A percentile compares a stretch with the other conserved stretches of the same genome.
Evolutionary conservation across 1,140 invertebrate species (phyloP).

Genomic region (Drosophila sechellia): DNA sequence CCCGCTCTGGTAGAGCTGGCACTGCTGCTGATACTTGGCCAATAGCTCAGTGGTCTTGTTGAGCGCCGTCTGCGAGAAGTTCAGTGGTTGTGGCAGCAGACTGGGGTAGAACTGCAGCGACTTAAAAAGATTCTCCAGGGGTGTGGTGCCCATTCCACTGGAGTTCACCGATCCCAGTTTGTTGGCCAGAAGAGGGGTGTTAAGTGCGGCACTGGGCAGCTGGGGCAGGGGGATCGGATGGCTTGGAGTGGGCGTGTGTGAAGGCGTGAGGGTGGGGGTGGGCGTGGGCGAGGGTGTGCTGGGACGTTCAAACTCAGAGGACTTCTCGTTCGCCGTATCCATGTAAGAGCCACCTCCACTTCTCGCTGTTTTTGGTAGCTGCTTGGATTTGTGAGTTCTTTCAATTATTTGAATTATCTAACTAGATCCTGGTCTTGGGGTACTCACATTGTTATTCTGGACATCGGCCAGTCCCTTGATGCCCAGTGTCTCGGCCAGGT

Average conservation of each 20-base stretch:
- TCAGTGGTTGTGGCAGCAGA: slow-evolving; percentile 77
- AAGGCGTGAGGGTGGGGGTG: slow-evolving; percentile 39
- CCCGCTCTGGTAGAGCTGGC: slow-evolving; percentile 73
- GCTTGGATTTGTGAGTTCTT: neutral
- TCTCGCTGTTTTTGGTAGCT: slow-evolving; percentile 66
- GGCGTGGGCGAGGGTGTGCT: slow-evolving; percentile 57
- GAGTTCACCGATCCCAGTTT: slow-evolving; percentile 57
- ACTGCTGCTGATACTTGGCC: slow-evolving; percentile 83
- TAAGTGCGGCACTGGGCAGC: slow-evolving; percentile 48
- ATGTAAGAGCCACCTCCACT: slow-evolving; percentile 19
- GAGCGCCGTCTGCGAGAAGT: slow-evolving; percentile 81
- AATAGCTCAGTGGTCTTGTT: slow-evolving; percentile 79
- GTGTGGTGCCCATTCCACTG: slow-evolving; percentile 43
- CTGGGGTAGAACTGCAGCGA: slow-evolving; percentile 83
- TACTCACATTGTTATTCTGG: slow-evolving; percentile 87
- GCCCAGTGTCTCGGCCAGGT: slow-evolving; percentile 92
- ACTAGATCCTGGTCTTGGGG: neutral
- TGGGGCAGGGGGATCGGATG: slow-evolving; percentile 46
- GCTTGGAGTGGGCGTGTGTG: slow-evolving; percentile 47
- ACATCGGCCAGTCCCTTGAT: slow-evolving; percentile 94
- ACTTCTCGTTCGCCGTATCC: slow-evolving; percentile 53
- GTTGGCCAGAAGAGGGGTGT: slow-evolving; percentile 56
- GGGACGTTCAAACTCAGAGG: slow-evolving; percentile 47
- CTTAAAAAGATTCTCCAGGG: slow-evolving; percentile 81
- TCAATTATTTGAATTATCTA: no score